Base-by-base conservation (phyloP, 2,113 vertebrate species). In the Ochotona princeps region DNA sequence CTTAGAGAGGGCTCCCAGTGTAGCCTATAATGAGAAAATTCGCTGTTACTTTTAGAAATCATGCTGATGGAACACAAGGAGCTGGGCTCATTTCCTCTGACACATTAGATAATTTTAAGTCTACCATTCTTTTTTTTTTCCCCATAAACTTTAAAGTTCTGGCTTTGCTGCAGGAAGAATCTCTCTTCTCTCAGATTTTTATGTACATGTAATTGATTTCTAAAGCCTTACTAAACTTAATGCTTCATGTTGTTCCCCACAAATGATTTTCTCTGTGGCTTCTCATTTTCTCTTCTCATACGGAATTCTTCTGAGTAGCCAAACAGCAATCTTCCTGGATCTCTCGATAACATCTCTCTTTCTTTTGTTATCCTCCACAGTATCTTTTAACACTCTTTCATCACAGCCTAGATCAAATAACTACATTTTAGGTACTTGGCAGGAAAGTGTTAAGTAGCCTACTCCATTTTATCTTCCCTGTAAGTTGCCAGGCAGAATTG, bases 391-490 rank as follows among this genome's bases (percentile, higher is more conserved):
- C 13, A 9, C 23, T 87, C n/a, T 87, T 88, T 89, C 75, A 65
- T 3, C 51, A 3, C 11, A 72, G 47, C 14, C 17, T 60, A 79
- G 21, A 84, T 90, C 66, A 78, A 89, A 83, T 87, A 70, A 92
- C 5, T 57, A 63, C 23, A 65, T 76, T 81, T 14, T 23, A 54
- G 30, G 23, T 18, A 60, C 30, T 72, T 90, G 60, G 61, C 32
- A 92, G 35, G 85, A 83, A 95, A 54, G 79, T 30, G 54, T 95
- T 90, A 94, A 83, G 35, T 65, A 78, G 10, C 4, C 13, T 80
- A 28, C 10, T 66, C 11, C 35, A 70, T 74, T 86, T 83, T n/a
- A 57, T 80, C n/a, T 30, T 3, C 61, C 44, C 32, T 94, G 87
- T 88, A 83, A 25, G 28, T 83, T 78, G 28, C 30, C 47, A 57